A percentile compares a stretch with the other conserved stretches of the same genome.
phyloP scores from a whole-genome alignment of 1,140 invertebrate species.

The Camponotus pennsylvanicus region DNA sequence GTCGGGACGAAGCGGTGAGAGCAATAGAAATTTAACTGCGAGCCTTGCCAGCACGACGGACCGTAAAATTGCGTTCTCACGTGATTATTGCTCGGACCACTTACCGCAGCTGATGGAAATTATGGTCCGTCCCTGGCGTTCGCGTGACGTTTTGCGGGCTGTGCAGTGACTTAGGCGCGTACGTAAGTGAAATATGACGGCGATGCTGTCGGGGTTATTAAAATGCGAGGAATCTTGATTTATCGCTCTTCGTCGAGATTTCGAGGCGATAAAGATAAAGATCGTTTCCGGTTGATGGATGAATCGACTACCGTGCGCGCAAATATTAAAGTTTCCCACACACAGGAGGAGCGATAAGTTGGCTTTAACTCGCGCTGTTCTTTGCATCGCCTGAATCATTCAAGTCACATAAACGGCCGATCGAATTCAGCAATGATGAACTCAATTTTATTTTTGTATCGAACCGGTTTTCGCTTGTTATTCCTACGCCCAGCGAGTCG shows the following conservation, averaged over 20 bases:
- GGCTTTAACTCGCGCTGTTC: not conserved
- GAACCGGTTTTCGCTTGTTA: not conserved
- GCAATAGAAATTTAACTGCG: slow-evolving; percentile 61
- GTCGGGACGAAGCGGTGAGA: slow-evolving; percentile 25
- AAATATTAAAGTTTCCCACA: slow-evolving; percentile 30
- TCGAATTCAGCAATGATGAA: not conserved
- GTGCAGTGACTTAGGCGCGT: slow-evolving; percentile 51
- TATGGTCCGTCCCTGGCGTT: slow-evolving; percentile 28
- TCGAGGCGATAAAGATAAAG: slow-evolving; percentile 14
- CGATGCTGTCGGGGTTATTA: slow-evolving; percentile 51
- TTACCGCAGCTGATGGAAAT: slow-evolving; percentile 64
- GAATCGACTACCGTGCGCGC: not conserved
- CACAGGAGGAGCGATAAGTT: not conserved
- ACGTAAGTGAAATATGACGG: slow-evolving; percentile 54
- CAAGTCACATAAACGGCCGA: not conserved
- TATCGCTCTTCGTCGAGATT: slow-evolving; percentile 48
- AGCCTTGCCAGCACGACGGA: slow-evolving; percentile 43
- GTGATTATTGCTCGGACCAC: slow-evolving; percentile 63
- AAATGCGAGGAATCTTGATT: slow-evolving; percentile 57
- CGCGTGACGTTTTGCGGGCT: slow-evolving; percentile 49
- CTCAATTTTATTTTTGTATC: not conserved
- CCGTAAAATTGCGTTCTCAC: slow-evolving; percentile 65
- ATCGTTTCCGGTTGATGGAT: slow-evolving; percentile 27
- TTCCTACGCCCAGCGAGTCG: not conserved
- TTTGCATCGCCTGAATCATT: not conserved